These are phyloP conservation scores for Antheraea yamamai DNA, from an alignment of 2,888 invertebrate species.

Conservation along the genomic window DNA sequence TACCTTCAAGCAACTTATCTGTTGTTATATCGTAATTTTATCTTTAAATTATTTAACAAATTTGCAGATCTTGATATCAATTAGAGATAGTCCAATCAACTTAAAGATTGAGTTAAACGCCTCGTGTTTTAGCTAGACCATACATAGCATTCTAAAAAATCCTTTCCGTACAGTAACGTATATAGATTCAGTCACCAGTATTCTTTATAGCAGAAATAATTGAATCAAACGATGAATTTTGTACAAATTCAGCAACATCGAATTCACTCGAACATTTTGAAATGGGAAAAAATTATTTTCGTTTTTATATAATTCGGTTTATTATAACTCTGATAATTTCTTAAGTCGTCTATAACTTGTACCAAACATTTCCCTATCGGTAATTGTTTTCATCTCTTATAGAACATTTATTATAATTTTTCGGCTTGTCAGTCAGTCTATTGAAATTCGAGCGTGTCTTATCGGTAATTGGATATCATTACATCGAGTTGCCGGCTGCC, in stretches of 20 bases:
- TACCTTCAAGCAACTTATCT: no score
- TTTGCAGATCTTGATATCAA: no score
- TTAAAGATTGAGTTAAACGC: no score
- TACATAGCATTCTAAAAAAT: no score
- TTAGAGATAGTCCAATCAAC: no score
- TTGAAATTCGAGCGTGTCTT: slow-evolving; percentile 78
- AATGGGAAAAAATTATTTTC: neutral
- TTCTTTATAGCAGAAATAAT: no score
- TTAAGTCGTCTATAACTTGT: slow-evolving; percentile 26
- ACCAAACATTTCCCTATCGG: slow-evolving; percentile 36
- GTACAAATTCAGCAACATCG: neutral
- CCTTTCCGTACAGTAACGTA: no score
- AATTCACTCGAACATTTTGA: neutral
- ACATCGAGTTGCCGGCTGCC: slow-evolving; percentile 51
- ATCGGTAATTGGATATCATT: slow-evolving; percentile 77
- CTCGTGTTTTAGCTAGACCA: no score
- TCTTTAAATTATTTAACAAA: no score
- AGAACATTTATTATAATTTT: slow-evolving; percentile 76
- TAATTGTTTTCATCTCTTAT: slow-evolving; percentile 71
- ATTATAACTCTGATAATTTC: neutral
- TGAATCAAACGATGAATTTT: no score
- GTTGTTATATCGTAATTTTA: no score
- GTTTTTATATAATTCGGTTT: neutral
- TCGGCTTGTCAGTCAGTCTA: slow-evolving; percentile 75
- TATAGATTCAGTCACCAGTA: no score